Percentiles rank a stretch among this genome's conserved stretches.
Conservation (phyloP, 2,113 vertebrate species). For the Podilymbus podiceps region DNA sequence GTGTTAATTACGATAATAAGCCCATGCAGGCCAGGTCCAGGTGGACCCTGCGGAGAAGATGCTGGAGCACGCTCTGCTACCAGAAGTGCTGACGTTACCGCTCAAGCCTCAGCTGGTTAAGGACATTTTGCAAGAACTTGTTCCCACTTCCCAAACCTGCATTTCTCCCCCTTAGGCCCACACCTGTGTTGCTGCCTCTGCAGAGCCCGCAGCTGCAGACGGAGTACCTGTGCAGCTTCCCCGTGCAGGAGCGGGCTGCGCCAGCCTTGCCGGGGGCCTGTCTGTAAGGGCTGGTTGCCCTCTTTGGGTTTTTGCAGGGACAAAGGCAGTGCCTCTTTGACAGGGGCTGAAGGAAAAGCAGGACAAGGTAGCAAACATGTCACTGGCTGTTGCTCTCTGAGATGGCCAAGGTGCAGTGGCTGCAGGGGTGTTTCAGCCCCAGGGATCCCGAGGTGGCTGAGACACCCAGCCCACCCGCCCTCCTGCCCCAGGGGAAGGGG, state of each 20-base stretch:
- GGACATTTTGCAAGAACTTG: slow-evolving; percentile 24
- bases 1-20: slow-evolving; percentile 1
- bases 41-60: neutral
- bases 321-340: neutral
- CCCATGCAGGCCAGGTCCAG: neutral
- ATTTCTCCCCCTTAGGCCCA: neutral
- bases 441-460: rapidly evolving
- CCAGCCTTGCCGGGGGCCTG: neutral
- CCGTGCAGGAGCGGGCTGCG: neutral
- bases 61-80: neutral
- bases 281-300: no score
- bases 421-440: neutral
- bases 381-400: rapidly evolving
- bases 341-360: neutral
- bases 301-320: neutral
- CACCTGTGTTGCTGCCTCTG: neutral
- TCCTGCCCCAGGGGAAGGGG: neutral
- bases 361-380: neutral
- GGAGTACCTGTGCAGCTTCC: neutral
- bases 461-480: rapidly evolving
- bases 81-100: neutral
- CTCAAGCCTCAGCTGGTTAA: neutral
- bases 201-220: neutral
- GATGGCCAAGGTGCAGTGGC: neutral
- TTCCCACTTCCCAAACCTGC: neutral